A percentile compares a stretch with the other conserved stretches of the same genome.
These are phyloP conservation scores for Poecilobothrus nobilitatus DNA, from an alignment of 2,888 invertebrate species.

Conservation along the genomic window DNA sequence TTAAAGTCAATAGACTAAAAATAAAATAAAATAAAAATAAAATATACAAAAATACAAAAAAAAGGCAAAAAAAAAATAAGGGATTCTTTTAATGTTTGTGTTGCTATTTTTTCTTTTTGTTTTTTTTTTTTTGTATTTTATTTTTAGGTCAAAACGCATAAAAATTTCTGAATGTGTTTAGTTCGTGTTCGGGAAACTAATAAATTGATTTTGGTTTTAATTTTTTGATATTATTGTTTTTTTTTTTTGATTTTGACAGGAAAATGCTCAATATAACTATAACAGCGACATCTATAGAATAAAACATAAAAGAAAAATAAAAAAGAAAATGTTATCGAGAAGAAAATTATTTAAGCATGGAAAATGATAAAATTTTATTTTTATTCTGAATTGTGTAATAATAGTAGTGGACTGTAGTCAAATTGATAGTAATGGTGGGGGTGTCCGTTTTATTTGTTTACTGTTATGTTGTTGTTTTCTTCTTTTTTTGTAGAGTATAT, in stretches of 20 bases:
- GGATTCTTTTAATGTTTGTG: no score
- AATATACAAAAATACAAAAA: no score
- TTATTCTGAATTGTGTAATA: background rate
- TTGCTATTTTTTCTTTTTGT: no score
- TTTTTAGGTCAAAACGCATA: conserved; percentile 5
- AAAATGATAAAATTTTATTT: background rate
- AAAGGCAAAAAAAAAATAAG: no score
- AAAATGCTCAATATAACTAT: background rate
- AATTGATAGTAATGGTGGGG: no score
- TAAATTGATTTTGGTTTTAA: background rate
- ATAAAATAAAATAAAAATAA: no score
- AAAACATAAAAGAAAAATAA: background rate
- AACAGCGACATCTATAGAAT: background rate
- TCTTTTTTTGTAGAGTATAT: no score
- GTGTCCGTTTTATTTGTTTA: no score
- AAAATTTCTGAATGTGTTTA: background rate
- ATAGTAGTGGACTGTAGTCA: no score
- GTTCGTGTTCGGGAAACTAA: background rate
- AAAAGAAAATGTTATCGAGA: background rate
- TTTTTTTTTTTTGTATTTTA: background rate
- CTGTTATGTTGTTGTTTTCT: no score
- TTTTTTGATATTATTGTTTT: background rate
- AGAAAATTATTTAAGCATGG: background rate
- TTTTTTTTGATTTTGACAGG: no score
- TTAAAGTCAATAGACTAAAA: no score